These are phyloP conservation scores for Frankliniella intonsa DNA, from an alignment of 2,888 invertebrate genomes.

Conservation along the genomic window DNA sequence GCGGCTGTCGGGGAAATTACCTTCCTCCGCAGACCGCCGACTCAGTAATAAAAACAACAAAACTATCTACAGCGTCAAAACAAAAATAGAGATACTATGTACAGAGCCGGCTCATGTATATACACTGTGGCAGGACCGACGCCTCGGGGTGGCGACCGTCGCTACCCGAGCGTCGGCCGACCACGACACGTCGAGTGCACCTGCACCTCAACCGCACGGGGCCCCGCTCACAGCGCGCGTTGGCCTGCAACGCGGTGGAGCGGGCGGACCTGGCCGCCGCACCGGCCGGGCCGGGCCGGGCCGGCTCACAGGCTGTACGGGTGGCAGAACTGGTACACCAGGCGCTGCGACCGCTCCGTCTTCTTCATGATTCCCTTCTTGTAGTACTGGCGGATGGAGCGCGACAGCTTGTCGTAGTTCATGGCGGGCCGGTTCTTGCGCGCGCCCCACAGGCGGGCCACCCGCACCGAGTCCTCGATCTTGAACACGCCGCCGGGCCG, in stretches of 20 bases:
- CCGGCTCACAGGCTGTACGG: slow-evolving; percentile 74
- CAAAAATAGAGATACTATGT: no score
- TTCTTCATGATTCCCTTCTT: slow-evolving; percentile 99
- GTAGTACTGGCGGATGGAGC: slow-evolving; percentile 97
- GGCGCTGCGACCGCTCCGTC: slow-evolving; percentile 93
- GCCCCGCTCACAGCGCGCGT: background rate
- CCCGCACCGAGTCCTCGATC: slow-evolving; percentile 96
- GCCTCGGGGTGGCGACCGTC: background rate
- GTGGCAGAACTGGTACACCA: slow-evolving; percentile 98
- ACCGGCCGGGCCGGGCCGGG: slow-evolving; percentile 27
- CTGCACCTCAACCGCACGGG: background rate
- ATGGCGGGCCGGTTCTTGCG: slow-evolving; percentile 97
- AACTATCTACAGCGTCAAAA: background rate
- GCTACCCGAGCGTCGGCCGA: background rate
- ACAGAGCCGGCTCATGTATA: slow-evolving; percentile 2
- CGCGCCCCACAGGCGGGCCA: slow-evolving; percentile 97
- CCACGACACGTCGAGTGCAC: background rate
- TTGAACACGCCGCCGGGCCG: slow-evolving; percentile 93
- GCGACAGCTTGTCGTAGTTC: slow-evolving; percentile 98
- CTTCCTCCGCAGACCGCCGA: background rate
- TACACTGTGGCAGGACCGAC: background rate
- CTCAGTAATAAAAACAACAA: background rate
- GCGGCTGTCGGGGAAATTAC: slow-evolving; percentile 6
- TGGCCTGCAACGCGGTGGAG: slow-evolving; percentile 7
- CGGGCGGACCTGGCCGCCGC: slow-evolving; percentile 27